phyloP scores from a whole-genome alignment of 2,113 vertebrate genomes.

The Rhea americana region DNA sequence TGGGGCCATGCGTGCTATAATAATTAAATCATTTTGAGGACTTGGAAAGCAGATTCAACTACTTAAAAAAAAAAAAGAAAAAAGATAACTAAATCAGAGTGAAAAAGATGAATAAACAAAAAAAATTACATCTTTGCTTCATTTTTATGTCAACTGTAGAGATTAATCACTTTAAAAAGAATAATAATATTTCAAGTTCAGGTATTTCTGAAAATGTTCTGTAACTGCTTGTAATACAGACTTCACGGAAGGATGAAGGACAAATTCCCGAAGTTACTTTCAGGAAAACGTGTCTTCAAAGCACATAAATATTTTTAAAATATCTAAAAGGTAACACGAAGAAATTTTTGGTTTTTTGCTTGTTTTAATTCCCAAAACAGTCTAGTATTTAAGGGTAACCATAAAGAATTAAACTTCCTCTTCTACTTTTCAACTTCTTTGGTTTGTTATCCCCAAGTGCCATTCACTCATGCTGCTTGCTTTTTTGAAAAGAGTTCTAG shows the following conservation, averaged over 20 bases:
- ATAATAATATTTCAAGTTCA: not conserved
- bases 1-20: conserved; percentile 55
- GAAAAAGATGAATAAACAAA: conserved; percentile 49
- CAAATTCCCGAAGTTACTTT: not conserved
- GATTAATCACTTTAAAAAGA: not conserved
- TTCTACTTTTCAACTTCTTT: not conserved
- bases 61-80: conserved; percentile 54
- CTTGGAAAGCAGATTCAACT: conserved; percentile 69
- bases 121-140: not conserved
- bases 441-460: not conserved
- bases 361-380: not conserved
- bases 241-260: not conserved
- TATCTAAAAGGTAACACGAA: not conserved
- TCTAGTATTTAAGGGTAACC: not conserved
- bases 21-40: conserved; percentile 77
- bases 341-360: not conserved
- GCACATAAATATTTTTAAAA: not conserved
- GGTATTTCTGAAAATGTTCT: not conserved
- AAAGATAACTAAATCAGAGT: conserved; percentile 66
- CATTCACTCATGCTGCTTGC: not conserved
- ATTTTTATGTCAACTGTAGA: not conserved
- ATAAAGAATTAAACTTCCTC: not conserved
- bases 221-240: not conserved
- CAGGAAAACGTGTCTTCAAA: conserved; percentile 4
- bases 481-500: conserved; percentile 2